A percentile compares a stretch with the other conserved stretches of the same genome.
Conservation (phyloP, 2,113 vertebrate genomes). For the Marmota flaviventris region DNA sequence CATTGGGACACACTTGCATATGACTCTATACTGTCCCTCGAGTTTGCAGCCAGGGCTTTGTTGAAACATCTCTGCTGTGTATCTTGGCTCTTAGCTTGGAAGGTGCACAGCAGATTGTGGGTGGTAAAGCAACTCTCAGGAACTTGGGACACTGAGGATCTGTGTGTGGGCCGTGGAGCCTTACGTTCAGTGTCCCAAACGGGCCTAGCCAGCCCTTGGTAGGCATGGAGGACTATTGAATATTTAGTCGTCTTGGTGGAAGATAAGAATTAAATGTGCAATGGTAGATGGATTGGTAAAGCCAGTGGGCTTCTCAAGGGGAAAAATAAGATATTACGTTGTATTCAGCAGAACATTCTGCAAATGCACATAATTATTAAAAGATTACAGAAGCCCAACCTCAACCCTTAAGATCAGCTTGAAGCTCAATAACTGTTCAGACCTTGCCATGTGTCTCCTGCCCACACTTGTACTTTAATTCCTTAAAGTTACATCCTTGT, state of each 20-base stretch:
- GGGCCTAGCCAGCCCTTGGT: neutral
- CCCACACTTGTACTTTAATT: neutral
- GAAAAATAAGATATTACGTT: neutral
- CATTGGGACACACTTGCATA: neutral
- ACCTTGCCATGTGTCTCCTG: neutral
- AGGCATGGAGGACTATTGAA: neutral
- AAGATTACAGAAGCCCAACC: neutral
- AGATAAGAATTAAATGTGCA: neutral
- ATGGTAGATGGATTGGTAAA: neutral
- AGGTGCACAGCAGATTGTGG: neutral
- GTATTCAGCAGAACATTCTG: neutral
- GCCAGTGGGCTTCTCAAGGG: neutral
- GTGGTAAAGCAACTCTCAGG: neutral
- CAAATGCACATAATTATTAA: neutral
- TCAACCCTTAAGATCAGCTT: neutral
- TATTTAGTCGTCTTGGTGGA: neutral
- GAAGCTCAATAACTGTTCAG: neutral
- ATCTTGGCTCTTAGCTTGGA: neutral
- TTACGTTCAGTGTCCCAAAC: neutral
- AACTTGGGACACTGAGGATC: neutral
- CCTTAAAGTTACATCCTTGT: neutral
- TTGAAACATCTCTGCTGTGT: neutral
- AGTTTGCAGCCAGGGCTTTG: neutral
- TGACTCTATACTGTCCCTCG: neutral
- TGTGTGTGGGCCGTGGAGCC: neutral